Evolutionary conservation across 1,140 invertebrate species (phyloP), one percentile per base, ranked within the genome.

Genomic region (Acyrthosiphon pisum): DNA sequence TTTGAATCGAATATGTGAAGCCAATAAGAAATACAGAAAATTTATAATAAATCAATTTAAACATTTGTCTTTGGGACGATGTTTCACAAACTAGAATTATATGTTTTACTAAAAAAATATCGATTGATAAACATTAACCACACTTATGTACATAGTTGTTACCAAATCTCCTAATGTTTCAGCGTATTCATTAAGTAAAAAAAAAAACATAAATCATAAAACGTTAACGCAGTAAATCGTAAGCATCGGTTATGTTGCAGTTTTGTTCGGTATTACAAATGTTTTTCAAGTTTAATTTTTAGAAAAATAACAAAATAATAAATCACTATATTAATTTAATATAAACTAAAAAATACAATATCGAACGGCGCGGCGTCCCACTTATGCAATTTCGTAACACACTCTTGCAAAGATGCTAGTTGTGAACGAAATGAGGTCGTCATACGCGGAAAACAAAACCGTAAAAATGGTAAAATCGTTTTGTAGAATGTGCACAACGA

Each of bases 351-450:
- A 41, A 26, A 44, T 30, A 90, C 11, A 60, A 46, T 37, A 83
- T 92, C 68, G 50, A 92, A 92, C 90, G 68, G 68, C 68, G 76
- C 90, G 68, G 68, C 68, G 76, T 92, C 46, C 44, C 68, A 83
- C 30, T 50, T 92, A 92, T 92, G 68, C 68, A 83, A 81, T 92
- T 83, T 50, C 48, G 23, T 35, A 83, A 90, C 37, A 90, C 37
- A 44, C 7, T 48, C 56, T 56, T 26, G 53, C 53, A 41, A 60
- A 56, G 37, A 68, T 60, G 41, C 44, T 90, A 18, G 88, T 41
- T 41, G 41, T 53, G 23, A 44, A 90, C 88, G 37, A 90, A 37
- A 60, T 41, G 20, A 68, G 37, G 89, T 90, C 41, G 89, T 90
- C 53, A 90, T 41, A 60, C 37, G 53, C 11, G 88, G 23, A n/a